Evolutionary conservation across 2,888 invertebrate species (phyloP), one percentile per base, ranked within the genome.

Genomic region (Melitaea athalia): DNA sequence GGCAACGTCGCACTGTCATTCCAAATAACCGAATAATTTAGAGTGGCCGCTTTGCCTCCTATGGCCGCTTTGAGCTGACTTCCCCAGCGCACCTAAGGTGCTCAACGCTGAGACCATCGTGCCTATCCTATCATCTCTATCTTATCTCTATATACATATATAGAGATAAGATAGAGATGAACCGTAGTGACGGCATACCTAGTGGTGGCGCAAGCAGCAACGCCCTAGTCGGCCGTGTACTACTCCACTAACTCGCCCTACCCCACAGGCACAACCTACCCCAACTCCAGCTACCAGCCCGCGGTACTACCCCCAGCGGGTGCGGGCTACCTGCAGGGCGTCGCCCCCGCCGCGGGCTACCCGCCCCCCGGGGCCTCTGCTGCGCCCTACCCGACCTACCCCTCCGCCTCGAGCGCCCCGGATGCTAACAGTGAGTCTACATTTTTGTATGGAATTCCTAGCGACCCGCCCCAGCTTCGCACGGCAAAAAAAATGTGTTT

Each of bases 381-480:
- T 72, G 33, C 33, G 33, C 79, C 82, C 15, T 33, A 71, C n/a
- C 67, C 69, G 14, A 69, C 69, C 42, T 73, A 76, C 64, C 76
- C 76, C 6, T 50, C 77, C 17, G 76, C 78, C 10, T 83, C 86
- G 0, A 85, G 82, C 57, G 88, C 88, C 52, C 89, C 89, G 0
- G 85, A 88, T 47, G 82, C 77, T 10, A 76, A 78, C 60, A 83
- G 88, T 88, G 57, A 72, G 84, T 10, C 6, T 10, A 5, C 5
- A n/a, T n/a, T n/a, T n/a, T n/a, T n/a, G n/a, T n/a, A n/a, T n/a
- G n/a, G n/a, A n/a, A n/a, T n/a, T n/a, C n/a, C n/a, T n/a, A n/a
- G n/a, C n/a, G n/a, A n/a, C n/a, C n/a, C n/a, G n/a, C n/a, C n/a
- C n/a, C n/a, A n/a, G n/a, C n/a, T n/a, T n/a, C n/a, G n/a, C n/a